Conservation (phyloP, 2,797 vertebrate genomes). For the Spondyliosoma cantharus region DNA sequence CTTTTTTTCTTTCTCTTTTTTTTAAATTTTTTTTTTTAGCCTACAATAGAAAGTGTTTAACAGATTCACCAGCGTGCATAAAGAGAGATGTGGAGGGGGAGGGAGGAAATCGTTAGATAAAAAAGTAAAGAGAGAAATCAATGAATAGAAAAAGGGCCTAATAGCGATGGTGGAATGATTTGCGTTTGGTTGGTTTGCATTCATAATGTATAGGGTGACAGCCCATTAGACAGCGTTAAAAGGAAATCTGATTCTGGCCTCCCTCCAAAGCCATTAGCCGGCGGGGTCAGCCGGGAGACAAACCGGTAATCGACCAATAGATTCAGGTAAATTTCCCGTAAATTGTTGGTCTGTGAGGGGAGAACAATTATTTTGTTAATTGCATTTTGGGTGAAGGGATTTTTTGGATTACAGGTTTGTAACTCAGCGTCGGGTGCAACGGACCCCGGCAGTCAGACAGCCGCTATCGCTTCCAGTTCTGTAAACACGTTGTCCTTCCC, state of each 20-base stretch:
- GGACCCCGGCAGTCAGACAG: conserved; percentile 34
- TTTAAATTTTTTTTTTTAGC: conserved; percentile 27
- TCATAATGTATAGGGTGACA: conserved; percentile 80
- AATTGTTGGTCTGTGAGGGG: conserved; percentile 69
- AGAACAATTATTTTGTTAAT: conserved; percentile 71
- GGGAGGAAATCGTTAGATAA: conserved; percentile 53
- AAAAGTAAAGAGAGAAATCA: conserved; percentile 76
- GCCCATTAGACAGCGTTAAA: conserved; percentile 82
- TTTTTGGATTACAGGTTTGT: conserved; percentile 56
- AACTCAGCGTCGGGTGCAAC: conserved; percentile 40
- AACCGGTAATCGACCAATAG: conserved; percentile 81
- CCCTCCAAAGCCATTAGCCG: conserved; percentile 80
- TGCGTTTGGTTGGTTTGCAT: conserved; percentile 71
- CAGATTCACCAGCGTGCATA: conserved; percentile 60
- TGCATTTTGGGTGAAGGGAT: conserved; percentile 57
- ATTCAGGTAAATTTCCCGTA: conserved; percentile 79
- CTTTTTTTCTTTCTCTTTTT: no score
- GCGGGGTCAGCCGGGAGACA: conserved; percentile 75
- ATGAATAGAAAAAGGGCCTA: conserved; percentile 73
- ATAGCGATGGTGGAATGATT: conserved; percentile 59
- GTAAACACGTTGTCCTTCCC: conserved; percentile 40
- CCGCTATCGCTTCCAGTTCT: conserved; percentile 22
- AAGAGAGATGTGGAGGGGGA: conserved; percentile 30
- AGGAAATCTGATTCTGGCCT: conserved; percentile 80
- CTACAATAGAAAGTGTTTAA: conserved; percentile 59